A percentile compares a stretch with the other conserved stretches of the same genome.
phyloP scores from a whole-genome alignment of 2,888 invertebrate genomes.

The Idaea biselata region DNA sequence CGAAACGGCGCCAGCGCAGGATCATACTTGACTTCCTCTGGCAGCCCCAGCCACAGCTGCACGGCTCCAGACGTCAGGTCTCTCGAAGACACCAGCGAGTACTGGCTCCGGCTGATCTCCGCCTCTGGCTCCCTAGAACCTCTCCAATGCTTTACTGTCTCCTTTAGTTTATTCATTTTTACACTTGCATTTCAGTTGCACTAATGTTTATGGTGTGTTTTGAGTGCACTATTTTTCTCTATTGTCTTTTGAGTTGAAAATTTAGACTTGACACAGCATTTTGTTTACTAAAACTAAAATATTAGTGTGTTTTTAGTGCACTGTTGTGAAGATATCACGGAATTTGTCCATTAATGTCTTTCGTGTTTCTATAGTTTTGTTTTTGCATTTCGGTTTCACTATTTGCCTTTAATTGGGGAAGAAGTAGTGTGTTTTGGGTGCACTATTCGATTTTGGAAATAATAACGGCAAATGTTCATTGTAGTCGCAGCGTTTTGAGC shows the following conservation, averaged over 20 bases:
- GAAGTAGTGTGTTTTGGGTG: not conserved
- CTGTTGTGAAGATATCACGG: not conserved
- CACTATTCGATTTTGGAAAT: not conserved
- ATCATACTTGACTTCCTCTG: constrained; percentile 84
- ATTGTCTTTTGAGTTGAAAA: not conserved
- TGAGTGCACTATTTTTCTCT: not conserved
- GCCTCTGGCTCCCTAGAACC: constrained; percentile 59
- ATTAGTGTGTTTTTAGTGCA: not conserved
- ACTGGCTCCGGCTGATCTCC: constrained; percentile 72
- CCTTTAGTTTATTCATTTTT: constrained; percentile 51
- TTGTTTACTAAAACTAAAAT: not conserved
- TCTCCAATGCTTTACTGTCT: constrained; percentile 53
- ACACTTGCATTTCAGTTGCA: constrained; percentile 6
- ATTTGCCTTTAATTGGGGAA: no score
- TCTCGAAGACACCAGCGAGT: constrained; percentile 69
- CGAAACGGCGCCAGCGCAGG: constrained; percentile 82
- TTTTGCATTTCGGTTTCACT: no score
- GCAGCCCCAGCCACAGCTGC: constrained; percentile 83
- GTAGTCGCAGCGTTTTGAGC: not conserved
- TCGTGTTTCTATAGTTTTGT: not conserved
- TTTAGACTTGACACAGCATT: not conserved
- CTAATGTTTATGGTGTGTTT: constrained; percentile 2
- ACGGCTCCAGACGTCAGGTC: constrained; percentile 81
- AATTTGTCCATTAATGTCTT: not conserved
- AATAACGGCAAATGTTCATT: not conserved